Evolutionary conservation across 2,888 invertebrate species (phyloP).

Genomic region (Drosophila greeni): DNA sequence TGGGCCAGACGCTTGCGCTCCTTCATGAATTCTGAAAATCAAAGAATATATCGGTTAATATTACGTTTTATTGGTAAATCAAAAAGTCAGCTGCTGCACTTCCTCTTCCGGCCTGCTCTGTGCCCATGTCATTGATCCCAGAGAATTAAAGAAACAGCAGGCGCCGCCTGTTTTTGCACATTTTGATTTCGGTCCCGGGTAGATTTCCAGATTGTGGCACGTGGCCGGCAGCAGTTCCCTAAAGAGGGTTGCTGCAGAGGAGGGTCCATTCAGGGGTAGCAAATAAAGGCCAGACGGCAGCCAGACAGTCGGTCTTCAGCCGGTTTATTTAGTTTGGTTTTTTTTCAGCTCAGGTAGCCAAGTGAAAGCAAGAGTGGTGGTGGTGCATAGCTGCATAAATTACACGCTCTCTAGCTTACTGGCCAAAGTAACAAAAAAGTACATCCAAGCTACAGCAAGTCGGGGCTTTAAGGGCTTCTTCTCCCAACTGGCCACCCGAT

Average conservation of each 20-base stretch:
- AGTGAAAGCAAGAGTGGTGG: slow-evolving; percentile 42
- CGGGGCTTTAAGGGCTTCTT: slow-evolving; percentile 32
- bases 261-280: slow-evolving; percentile 48
- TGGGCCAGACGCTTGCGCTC: slow-evolving; percentile 78
- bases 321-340: slow-evolving; percentile 19
- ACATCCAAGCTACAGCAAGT: slow-evolving; percentile 17
- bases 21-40: slow-evolving; percentile 78
- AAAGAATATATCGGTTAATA: slow-evolving; percentile 5
- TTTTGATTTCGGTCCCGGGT: slow-evolving; percentile 62
- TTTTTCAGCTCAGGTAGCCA: slow-evolving; percentile 31
- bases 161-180: slow-evolving; percentile 72
- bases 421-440: slow-evolving; percentile 40
- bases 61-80: slow-evolving; percentile 29
- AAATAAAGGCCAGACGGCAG: slow-evolving; percentile 42
- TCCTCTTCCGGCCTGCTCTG: slow-evolving; percentile 25
- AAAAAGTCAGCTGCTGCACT: slow-evolving; percentile 62
- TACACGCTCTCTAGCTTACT: slow-evolving; percentile 54
- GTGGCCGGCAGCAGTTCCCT: slow-evolving; percentile 56
- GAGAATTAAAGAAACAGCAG: slow-evolving; percentile 48
- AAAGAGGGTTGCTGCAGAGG: slow-evolving; percentile 28
- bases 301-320: slow-evolving; percentile 32
- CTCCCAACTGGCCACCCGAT: slow-evolving; percentile 39
- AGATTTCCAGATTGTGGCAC: slow-evolving; percentile 51
- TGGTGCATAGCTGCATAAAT: slow-evolving; percentile 63
- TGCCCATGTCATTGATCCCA: slow-evolving; percentile 46